Base-by-base conservation (phyloP, 2,113 vertebrate genomes). In the Hippolais icterina region DNA sequence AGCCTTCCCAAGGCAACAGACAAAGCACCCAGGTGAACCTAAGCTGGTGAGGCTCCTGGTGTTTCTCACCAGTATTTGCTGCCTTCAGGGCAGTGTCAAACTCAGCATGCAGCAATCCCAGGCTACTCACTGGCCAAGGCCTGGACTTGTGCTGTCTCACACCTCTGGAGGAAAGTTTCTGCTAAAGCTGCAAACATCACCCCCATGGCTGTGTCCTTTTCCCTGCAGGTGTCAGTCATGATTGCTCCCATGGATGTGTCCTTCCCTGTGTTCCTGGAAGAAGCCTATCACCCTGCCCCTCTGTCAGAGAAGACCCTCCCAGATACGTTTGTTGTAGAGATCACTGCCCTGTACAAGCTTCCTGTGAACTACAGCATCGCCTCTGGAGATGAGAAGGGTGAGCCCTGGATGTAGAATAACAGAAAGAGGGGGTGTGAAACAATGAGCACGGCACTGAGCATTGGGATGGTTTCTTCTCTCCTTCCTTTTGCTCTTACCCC, bases 301-400 rank as follows among this genome's bases (percentile, higher is more conserved):
- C 77, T 97, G 68, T 74, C 92, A 15, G 96, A 95, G 88, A 93
- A 91, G 69, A 21, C 77, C 0, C 50, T 20, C 6, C 41, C 84
- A 31, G 68, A 91, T 3, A 87, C 90, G 0, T 87, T 94, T 37
- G 89, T 97, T 13, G 83, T 81, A 14, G 57, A 96, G 33, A 69
- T 93, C 87, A 37, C 41, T 3, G 97, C 15, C 47, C 11, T 65
- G 5, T 94, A 97, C 69, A 21, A 69, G 8, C 53, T 18, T 31
- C 86, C 93, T 41, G 87, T 97, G 41, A 41, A 7, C 60, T 97
- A 97, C 93, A 92, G 69, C 15, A 90, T 97, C 8, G 4, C 17
- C 42, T 53, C 89, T 71, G 96, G 95, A 49, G 56, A 94, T 33
- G 76, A 24, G 71, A 83, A 94, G 15, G 96, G 97, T 97, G 89